A percentile compares a stretch with the other conserved stretches of the same genome.
phyloP scores from a whole-genome alignment of 2,797 vertebrate species.

The Dryobates pubescens region DNA sequence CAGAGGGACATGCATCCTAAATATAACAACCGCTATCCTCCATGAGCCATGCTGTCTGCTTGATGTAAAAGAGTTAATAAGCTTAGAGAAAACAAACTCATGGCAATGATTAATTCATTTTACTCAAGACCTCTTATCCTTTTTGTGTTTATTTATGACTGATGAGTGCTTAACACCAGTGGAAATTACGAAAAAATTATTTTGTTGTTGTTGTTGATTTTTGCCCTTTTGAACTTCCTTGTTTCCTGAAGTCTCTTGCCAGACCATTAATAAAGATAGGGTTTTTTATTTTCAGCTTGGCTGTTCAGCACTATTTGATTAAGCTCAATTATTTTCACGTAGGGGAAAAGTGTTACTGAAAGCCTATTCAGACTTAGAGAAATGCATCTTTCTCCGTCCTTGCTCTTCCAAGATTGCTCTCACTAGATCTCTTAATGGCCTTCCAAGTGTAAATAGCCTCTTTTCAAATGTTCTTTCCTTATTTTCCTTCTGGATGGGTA shows the following conservation, averaged over 20 bases:
- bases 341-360: not conserved
- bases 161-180: not conserved
- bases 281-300: slow-evolving; percentile 15
- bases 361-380: not conserved
- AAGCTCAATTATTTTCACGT: not conserved
- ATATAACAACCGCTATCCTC: not conserved
- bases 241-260: not conserved
- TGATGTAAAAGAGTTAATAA: not conserved
- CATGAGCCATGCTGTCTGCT: not conserved
- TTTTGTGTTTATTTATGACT: slow-evolving; percentile 20
- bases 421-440: not conserved
- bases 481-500: not conserved
- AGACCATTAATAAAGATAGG: not conserved
- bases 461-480: not conserved
- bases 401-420: not conserved
- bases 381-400: not conserved
- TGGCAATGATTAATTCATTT: not conserved
- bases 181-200: not conserved
- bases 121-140: not conserved
- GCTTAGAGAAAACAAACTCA: not conserved
- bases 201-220: not conserved
- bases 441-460: not conserved
- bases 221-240: not conserved
- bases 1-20: not conserved
- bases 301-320: not conserved